phyloP scores from a whole-genome alignment of 2,888 invertebrate genomes.

The Clitarchus hookeri region DNA sequence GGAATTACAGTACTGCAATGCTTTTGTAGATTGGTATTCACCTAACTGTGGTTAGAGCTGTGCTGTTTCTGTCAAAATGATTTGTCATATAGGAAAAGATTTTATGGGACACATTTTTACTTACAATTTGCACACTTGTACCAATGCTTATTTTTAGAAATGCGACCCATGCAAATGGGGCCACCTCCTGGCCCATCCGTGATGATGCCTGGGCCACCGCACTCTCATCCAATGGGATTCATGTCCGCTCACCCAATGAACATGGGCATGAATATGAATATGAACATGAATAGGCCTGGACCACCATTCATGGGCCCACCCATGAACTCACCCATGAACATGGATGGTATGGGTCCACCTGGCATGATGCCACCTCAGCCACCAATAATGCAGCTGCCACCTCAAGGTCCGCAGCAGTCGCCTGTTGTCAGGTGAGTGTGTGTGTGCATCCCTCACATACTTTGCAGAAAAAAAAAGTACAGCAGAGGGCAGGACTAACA shows the following conservation, averaged over 20 bases:
- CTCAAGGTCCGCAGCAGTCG: conserved; percentile 24
- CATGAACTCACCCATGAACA: conserved; percentile 32
- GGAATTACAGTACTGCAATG: too few species aligned
- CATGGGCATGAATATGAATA: conserved; percentile 19
- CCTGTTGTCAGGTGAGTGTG: conserved; percentile 31
- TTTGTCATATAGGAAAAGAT: too few species aligned
- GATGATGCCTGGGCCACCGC: conserved; percentile 47
- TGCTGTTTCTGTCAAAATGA: too few species aligned
- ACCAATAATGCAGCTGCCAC: conserved; percentile 21
- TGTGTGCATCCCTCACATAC: too few species aligned
- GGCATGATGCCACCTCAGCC: conserved; percentile 49
- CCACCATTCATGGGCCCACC: conserved; percentile 36
- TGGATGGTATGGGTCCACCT: conserved; percentile 38
- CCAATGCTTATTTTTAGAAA: conserved; percentile 37
- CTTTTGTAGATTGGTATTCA: neutral
- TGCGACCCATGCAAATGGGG: conserved; percentile 23
- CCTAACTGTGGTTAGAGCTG: too few species aligned
- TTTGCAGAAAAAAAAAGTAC: too few species aligned
- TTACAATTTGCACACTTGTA: neutral
- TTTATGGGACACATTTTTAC: neutral
- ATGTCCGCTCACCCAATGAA: conserved; percentile 32
- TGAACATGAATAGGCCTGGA: conserved; percentile 30
- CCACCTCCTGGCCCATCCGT: conserved; percentile 48
- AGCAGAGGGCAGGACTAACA: too few species aligned
- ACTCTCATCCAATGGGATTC: conserved; percentile 37